phyloP scores from a whole-genome alignment of 1,140 invertebrate species.

The Drosophila eugracilis region DNA sequence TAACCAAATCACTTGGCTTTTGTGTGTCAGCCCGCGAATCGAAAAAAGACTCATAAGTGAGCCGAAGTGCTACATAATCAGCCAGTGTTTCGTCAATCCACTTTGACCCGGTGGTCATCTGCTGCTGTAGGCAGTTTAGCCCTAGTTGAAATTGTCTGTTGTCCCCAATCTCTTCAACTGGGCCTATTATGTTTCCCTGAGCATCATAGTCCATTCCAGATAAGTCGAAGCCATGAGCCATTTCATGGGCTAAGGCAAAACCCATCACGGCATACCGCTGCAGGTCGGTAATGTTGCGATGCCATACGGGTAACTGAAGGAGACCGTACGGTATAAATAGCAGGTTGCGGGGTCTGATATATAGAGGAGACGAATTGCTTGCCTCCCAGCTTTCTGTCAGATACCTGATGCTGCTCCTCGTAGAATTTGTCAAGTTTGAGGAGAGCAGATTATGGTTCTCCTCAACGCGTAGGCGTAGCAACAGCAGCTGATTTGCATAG shows the following conservation, averaged over 20 bases:
- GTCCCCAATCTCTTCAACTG: constrained; percentile 67
- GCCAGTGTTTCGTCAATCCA: constrained; percentile 76
- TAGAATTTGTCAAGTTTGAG: neutral
- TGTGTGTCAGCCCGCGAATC: constrained; percentile 27
- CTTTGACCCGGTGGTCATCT: constrained; percentile 68
- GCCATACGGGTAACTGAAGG: constrained; percentile 72
- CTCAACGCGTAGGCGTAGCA: constrained; percentile 64
- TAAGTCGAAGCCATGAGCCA: constrained; percentile 75
- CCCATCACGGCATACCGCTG: constrained; percentile 76
- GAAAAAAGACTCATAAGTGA: constrained; percentile 72
- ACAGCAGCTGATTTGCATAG: constrained; percentile 70
- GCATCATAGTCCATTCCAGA: constrained; percentile 74
- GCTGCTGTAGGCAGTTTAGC: constrained; percentile 73
- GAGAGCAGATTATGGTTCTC: constrained; percentile 55
- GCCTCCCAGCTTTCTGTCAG: constrained; percentile 55
- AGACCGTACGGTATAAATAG: constrained; percentile 72
- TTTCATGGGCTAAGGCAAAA: constrained; percentile 70
- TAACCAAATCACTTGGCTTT: constrained; percentile 51
- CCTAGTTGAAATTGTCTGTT: constrained; percentile 67
- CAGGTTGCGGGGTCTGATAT: constrained; percentile 68
- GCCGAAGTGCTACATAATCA: constrained; percentile 73
- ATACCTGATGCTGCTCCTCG: constrained; percentile 47
- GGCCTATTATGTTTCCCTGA: constrained; percentile 75
- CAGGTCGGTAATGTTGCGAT: constrained; percentile 60
- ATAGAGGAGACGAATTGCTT: constrained; percentile 72